Evolutionary conservation across 2,113 vertebrate genomes (phyloP).

Genomic region (Apaloderma vittatum): DNA sequence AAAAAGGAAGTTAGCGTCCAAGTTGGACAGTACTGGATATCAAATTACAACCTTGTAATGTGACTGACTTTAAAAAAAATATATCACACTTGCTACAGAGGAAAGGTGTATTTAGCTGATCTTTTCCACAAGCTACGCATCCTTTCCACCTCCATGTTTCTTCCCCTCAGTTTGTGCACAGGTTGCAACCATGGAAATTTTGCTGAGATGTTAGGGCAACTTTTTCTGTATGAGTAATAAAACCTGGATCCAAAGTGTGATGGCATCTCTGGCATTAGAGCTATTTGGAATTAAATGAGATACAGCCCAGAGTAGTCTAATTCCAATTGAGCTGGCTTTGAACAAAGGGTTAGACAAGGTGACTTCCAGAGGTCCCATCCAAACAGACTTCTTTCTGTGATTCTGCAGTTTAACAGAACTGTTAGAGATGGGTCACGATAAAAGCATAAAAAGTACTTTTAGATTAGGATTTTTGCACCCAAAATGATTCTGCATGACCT

Average conservation of each 20-base stretch:
- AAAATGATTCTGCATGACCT: not conserved
- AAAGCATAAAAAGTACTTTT: not conserved
- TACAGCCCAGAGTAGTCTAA: not conserved
- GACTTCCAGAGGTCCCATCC: not conserved
- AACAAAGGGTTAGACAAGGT: not conserved
- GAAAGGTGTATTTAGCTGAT: not conserved
- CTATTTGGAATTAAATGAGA: not conserved
- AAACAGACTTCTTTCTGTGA: not conserved
- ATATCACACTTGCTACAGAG: not conserved
- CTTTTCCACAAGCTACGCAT: not conserved
- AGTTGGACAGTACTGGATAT: not conserved
- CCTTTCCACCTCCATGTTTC: not conserved
- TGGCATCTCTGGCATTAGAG: not conserved
- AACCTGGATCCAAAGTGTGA: not conserved
- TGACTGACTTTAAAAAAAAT: not conserved
- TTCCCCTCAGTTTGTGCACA: not conserved
- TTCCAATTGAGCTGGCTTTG: not conserved
- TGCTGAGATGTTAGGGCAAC: not conserved
- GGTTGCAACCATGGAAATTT: not conserved
- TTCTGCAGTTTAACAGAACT: not conserved
- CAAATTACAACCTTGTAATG: not conserved
- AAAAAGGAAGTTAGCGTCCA: not conserved
- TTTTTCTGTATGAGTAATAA: not conserved
- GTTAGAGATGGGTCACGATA: not conserved
- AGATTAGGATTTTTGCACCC: not conserved